Evolutionary conservation across 2,888 invertebrate species (phyloP), one percentile per base, ranked within the genome.

Genomic region (Eutolmus rufibarbis): DNA sequence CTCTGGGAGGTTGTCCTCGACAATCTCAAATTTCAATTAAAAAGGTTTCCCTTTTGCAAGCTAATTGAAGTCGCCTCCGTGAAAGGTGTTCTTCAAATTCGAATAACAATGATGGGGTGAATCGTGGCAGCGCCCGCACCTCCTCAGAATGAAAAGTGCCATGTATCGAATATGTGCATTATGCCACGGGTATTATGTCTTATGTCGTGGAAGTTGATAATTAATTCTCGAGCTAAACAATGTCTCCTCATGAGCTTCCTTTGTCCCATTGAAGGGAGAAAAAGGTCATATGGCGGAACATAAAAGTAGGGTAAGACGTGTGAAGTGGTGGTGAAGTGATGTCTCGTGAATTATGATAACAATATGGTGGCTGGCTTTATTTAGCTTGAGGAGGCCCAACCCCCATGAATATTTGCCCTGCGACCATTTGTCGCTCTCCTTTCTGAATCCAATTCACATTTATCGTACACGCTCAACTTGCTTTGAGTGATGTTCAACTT

Each of bases 121-220:
- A 81, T n/a, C 40, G 37, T 78, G 78, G 19, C 78, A 78, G 23
- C 40, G 43, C 78, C 43, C 40, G 23, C 76, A 23, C 78, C 43
- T 5, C 4, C 28, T 66, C 12, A 81, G 51, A 51, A n/a, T n/a
- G 8, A 81, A 28, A 81, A 28, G 43, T 31, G 51, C 28, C 23
- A 56, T 40, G 31, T 51, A 81, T 81, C 81, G 81, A 81, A 51
- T 56, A 51, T 81, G 34, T 81, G 81, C 81, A 81, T 81, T 51
- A 81, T 81, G 66, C 40, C 81, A 12, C 14, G 31, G 34, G 51
- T 46, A 46, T 56, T 81, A 56, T 81, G 81, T 81, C 81, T 56
- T 81, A 56, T 81, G 81, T 81, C 81, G 28, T 81, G 81, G 56
- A 46, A 81, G 81, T 81, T 81, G 81, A 81, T 81, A 81, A 81